phyloP scores from a whole-genome alignment of 2,797 vertebrate species.

The Clarias pachynema region DNA sequence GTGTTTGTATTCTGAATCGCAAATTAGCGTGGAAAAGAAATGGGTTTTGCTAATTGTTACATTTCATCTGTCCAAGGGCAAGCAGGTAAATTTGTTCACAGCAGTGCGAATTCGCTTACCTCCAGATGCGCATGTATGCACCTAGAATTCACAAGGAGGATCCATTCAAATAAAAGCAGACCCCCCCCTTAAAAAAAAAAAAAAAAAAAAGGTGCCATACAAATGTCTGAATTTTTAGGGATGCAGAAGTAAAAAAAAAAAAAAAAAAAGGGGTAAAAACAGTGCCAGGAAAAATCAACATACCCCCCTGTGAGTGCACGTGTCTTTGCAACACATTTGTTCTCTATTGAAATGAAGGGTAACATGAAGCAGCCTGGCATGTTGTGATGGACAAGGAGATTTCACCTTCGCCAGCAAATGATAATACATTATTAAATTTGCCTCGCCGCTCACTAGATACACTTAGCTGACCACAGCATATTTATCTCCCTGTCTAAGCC shows the following conservation, averaged over 20 bases:
- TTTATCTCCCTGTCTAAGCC: conserved; percentile 98
- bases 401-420: conserved; percentile 99
- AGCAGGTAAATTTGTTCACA: conserved; percentile 71
- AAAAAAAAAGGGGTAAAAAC: neutral
- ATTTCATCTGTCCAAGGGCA: conserved; percentile 81
- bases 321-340: conserved; percentile 78
- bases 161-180: conserved; percentile 24
- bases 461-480: conserved; percentile 99
- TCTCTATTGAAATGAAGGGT: conserved; percentile 77
- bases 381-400: conserved; percentile 95
- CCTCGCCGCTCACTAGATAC: conserved; percentile 99
- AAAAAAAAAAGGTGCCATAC: conserved; percentile 32
- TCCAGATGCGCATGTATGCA: conserved; percentile 80
- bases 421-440: conserved; percentile 99
- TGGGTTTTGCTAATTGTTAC: conserved; percentile 80
- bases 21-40: conserved; percentile 73
- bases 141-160: conserved; percentile 61
- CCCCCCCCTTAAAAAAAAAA: neutral
- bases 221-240: conserved; percentile 56
- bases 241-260: conserved; percentile 8
- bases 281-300: conserved; percentile 4
- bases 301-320: conserved; percentile 40
- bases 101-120: conserved; percentile 70
- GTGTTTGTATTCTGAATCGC: conserved; percentile 79
- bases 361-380: conserved; percentile 81